These are phyloP conservation scores for Barbus barbus DNA, from an alignment of 2,113 vertebrate species.

Conservation along the genomic window DNA sequence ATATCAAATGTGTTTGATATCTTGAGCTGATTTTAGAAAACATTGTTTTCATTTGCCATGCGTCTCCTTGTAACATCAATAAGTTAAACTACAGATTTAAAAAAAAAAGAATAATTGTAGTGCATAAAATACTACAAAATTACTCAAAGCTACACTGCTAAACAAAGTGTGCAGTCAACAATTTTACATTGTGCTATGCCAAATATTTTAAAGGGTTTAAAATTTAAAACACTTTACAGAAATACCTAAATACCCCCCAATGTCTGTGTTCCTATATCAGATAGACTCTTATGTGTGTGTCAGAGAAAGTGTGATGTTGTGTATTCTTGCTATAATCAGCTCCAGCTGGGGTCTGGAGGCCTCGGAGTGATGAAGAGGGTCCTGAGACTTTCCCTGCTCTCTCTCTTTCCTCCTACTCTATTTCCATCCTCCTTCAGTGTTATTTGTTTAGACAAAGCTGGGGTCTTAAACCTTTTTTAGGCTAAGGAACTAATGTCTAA, in stretches of 20 bases:
- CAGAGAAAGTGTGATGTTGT: not conserved
- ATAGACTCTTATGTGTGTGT: constrained; percentile 23
- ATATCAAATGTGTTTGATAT: not conserved
- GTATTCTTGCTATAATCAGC: constrained; percentile 60
- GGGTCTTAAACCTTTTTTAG: not conserved
- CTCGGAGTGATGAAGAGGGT: constrained; percentile 68
- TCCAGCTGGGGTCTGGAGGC: constrained; percentile 77
- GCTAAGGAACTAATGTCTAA: not conserved
- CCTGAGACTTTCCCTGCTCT: constrained; percentile 40
- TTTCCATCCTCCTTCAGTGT: constrained; percentile 11
- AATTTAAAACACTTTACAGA: not conserved
- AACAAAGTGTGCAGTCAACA: not conserved
- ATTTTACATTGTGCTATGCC: not conserved
- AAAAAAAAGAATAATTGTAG: not conserved
- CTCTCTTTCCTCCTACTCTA: constrained; percentile 18
- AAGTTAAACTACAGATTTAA: not conserved
- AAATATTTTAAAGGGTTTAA: not conserved
- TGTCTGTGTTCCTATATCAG: not conserved
- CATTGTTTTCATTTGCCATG: not conserved
- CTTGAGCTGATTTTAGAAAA: not conserved
- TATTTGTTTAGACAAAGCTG: constrained; percentile 8
- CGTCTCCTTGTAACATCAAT: not conserved
- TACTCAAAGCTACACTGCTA: not conserved
- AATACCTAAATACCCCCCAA: not conserved
- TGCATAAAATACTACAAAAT: not conserved